These are phyloP conservation scores for Octonoba sinensis DNA, from an alignment of 2,888 invertebrate species.

Conservation along the genomic window DNA sequence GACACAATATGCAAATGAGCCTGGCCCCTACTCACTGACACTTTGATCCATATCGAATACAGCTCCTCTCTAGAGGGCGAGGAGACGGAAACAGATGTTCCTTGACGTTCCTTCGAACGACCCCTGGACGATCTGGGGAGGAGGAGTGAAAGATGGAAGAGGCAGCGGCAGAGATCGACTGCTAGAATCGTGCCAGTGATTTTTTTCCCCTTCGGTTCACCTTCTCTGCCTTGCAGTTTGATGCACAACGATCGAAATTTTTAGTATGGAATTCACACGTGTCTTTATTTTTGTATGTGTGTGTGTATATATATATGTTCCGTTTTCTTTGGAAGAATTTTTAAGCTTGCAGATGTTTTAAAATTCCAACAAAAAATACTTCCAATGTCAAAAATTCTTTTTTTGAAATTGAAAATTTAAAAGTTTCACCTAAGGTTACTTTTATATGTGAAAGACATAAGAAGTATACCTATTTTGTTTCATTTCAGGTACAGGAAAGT, in stretches of 20 bases:
- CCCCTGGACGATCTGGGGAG: constrained; percentile 10
- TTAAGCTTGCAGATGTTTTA: not conserved
- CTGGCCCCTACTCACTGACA: constrained; percentile 5
- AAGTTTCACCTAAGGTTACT: too few species aligned
- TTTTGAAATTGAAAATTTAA: too few species aligned
- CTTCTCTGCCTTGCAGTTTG: constrained; percentile 16
- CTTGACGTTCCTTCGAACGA: constrained; percentile 45
- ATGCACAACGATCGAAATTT: constrained; percentile 1
- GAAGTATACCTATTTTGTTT: too few species aligned
- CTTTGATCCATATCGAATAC: constrained; percentile 47
- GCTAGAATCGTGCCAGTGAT: constrained; percentile 17
- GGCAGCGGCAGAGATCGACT: constrained; percentile 43
- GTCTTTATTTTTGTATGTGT: not conserved
- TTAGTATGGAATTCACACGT: not conserved
- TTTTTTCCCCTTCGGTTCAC: not conserved
- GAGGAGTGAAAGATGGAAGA: constrained; percentile 1
- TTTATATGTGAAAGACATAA: too few species aligned
- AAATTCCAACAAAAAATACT: too few species aligned
- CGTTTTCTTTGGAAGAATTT: not conserved
- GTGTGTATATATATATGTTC: too few species aligned
- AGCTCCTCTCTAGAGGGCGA: constrained; percentile 28
- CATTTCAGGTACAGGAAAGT: too few species aligned
- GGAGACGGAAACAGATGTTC: constrained; percentile 60
- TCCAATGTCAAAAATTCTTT: too few species aligned
- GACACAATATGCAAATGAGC: constrained; percentile 37